These are phyloP conservation scores for Drosophila tanythrix DNA, from an alignment of 2,888 invertebrate species.

Conservation along the genomic window DNA sequence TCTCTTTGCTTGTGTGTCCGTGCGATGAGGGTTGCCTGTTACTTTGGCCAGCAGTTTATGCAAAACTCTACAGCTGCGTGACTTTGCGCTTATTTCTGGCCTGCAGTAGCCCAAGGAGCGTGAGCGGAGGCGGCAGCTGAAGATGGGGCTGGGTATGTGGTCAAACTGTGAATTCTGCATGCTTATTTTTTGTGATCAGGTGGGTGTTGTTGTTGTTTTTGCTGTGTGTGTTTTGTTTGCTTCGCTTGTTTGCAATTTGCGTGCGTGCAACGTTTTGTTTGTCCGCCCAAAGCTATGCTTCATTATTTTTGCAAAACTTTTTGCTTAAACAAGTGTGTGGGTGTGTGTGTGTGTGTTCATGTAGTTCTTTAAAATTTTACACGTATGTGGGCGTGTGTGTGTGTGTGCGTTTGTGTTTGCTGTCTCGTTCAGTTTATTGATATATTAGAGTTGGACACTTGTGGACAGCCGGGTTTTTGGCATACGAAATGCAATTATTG, in stretches of 20 bases:
- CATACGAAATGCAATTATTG: slow-evolving; percentile 78
- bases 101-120: slow-evolving; percentile 28
- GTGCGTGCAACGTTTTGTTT: slow-evolving; percentile 65
- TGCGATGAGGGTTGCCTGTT: slow-evolving; percentile 37
- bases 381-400: background rate
- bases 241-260: slow-evolving; percentile 72
- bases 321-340: slow-evolving; percentile 42
- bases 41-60: slow-evolving; percentile 56
- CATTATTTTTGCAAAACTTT: slow-evolving; percentile 80
- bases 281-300: slow-evolving; percentile 72
- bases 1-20: slow-evolving; percentile 6
- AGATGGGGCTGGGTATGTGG: background rate
- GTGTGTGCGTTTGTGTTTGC: slow-evolving; percentile 8
- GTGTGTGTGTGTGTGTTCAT: background rate
- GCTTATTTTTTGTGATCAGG: slow-evolving; percentile 61
- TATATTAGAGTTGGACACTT: slow-evolving; percentile 78
- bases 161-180: slow-evolving; percentile 24
- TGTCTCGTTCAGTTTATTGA: slow-evolving; percentile 63
- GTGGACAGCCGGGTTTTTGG: slow-evolving; percentile 70
- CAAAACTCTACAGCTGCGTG: slow-evolving; percentile 61
- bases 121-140: background rate
- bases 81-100: slow-evolving; percentile 55
- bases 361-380: slow-evolving; percentile 23
- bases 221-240: slow-evolving; percentile 59
- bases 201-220: slow-evolving; percentile 38